phyloP scores from a whole-genome alignment of 2,888 invertebrate genomes.

The Drosophila mettleri region DNA sequence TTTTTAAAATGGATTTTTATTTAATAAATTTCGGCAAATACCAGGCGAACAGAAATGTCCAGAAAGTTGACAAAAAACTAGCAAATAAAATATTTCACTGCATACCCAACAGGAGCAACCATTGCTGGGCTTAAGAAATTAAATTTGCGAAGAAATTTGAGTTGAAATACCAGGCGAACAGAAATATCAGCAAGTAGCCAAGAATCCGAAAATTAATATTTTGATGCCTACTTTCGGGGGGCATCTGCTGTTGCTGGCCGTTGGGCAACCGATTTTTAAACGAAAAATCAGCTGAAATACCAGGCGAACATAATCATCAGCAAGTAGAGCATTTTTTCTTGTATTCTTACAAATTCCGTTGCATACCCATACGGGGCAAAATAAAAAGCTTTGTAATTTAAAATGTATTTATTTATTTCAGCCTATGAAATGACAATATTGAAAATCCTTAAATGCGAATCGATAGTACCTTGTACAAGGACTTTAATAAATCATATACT shows the following conservation, averaged over 20 bases:
- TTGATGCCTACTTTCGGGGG: no score
- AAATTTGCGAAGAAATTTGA: no score
- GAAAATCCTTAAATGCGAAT: background rate
- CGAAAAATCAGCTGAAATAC: background rate
- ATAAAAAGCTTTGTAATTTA: background rate
- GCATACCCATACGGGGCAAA: slow-evolving; percentile 1
- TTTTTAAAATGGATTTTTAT: background rate
- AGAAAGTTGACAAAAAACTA: background rate
- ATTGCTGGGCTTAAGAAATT: no score
- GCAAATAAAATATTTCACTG: background rate
- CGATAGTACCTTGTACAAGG: background rate
- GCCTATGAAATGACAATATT: background rate
- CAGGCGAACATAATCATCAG: slow-evolving; percentile 1
- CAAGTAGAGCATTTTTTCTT: background rate
- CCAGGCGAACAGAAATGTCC: background rate
- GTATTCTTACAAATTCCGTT: background rate
- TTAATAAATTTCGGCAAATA: background rate
- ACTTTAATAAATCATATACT: background rate
- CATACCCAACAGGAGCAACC: background rate
- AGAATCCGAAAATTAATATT: no score
- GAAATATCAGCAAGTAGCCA: no score
- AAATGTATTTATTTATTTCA: background rate
- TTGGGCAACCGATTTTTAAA: background rate
- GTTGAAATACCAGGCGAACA: no score
- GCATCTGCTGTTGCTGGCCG: no score